phyloP scores from a whole-genome alignment of 2,888 invertebrate species.

The Apodemia hepburni region DNA sequence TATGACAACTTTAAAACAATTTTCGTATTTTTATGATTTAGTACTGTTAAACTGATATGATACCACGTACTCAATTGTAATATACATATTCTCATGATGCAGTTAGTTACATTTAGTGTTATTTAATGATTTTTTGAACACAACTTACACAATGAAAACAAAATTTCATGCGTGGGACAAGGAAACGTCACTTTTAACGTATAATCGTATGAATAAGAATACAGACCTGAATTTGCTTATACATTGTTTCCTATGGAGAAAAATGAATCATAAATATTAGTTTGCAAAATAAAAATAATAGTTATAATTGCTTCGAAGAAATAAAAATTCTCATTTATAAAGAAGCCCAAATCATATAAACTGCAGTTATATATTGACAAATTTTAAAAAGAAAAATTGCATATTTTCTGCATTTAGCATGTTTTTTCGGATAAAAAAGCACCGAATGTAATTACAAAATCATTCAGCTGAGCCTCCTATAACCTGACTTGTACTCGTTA shows the following conservation, averaged over 20 bases:
- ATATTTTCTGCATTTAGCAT: too few species aligned
- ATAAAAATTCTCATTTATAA: constrained; percentile 16
- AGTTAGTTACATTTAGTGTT: too few species aligned
- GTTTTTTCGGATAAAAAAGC: too few species aligned
- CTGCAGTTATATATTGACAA: not conserved
- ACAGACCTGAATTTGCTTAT: constrained; percentile 80
- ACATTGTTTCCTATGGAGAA: constrained; percentile 76
- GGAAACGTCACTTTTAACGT: constrained; percentile 61
- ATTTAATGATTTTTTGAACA: not conserved
- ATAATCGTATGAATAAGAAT: constrained; percentile 46
- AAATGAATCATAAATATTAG: constrained; percentile 52
- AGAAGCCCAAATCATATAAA: not conserved
- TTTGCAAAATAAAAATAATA: constrained; percentile 31
- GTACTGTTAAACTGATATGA: too few species aligned
- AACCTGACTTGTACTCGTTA: too few species aligned
- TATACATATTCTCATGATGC: too few species aligned
- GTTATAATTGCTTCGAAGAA: not conserved
- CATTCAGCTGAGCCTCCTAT: too few species aligned
- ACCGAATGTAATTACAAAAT: too few species aligned
- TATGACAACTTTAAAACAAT: too few species aligned
- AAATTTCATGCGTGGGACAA: constrained; percentile 49
- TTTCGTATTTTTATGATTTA: too few species aligned
- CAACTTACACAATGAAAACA: constrained; percentile 31
- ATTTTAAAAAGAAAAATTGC: too few species aligned
- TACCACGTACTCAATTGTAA: too few species aligned